These are phyloP conservation scores for Formicarius rufipectus DNA, from an alignment of 2,113 vertebrate species.

Conservation along the genomic window DNA sequence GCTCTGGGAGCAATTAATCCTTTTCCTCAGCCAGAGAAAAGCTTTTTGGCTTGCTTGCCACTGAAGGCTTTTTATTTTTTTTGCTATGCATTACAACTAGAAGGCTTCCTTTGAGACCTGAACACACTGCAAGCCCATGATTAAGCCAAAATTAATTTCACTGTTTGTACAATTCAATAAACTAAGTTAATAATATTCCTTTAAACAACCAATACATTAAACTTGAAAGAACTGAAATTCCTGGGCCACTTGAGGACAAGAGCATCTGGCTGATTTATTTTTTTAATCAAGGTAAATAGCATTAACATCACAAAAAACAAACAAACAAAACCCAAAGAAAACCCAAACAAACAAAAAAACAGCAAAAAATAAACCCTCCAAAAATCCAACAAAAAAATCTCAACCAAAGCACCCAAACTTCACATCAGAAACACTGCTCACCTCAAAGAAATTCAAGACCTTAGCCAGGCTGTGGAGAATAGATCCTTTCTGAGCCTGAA, in stretches of 20 bases:
- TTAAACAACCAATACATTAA: not conserved
- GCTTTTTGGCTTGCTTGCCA: not conserved
- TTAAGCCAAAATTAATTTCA: not conserved
- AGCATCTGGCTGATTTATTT: not conserved
- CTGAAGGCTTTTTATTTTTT: not conserved
- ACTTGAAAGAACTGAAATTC: not conserved
- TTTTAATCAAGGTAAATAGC: not conserved
- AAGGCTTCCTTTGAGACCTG: not conserved
- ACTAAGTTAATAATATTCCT: not conserved
- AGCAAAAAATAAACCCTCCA: no score
- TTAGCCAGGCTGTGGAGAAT: conserved; percentile 91
- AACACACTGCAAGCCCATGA: not conserved
- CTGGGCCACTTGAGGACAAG: not conserved
- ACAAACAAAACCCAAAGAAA: no score
- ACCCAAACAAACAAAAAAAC: no score
- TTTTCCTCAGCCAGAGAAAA: not conserved
- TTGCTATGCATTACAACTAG: not conserved
- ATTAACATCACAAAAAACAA: not conserved
- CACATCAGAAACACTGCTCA: conserved; percentile 68
- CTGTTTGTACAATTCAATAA: not conserved
- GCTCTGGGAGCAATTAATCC: not conserved
- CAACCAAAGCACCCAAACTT: not conserved
- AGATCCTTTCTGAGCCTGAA: conserved; percentile 83
- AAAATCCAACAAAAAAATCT: not conserved
- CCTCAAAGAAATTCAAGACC: conserved; percentile 91